Base-by-base conservation (phyloP, 2,888 invertebrate genomes). In the Lymantria dispar region DNA sequence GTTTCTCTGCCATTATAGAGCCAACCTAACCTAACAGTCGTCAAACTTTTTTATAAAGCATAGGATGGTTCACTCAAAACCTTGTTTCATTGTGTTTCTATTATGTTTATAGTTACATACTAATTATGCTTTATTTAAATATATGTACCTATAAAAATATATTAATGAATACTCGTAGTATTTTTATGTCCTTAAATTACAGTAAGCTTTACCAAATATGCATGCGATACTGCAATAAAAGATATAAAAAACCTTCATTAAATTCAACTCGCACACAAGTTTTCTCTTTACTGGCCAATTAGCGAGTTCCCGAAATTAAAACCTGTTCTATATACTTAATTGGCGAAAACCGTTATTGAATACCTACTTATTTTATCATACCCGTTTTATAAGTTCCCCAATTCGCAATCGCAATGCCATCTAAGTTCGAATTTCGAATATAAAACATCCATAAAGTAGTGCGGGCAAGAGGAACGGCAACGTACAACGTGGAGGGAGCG, bases 401-500 rank as follows among this genome's bases (percentile, higher is more conserved):
- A 74, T 75, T 80, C 72, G 77, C 79, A 79, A 78, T 80, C 72
- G 77, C 79, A 79, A 78, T 77, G 73, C 74, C 76, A 80, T 83
- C 78, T 80, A 78, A 80, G 76, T 76, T 75, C 71, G 78, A 77
- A 78, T 71, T 79, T 74, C 72, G 76, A 76, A 73, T 80, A 74
- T 78, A 76, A 72, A 22, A 77, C 78, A 22, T 22, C 22, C 22
- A 22, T 22, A 22, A 22, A 22, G 22, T 76, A 67, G 68, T 64
- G 66, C 62, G 61, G n/a, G 74, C 60, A 68, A 70, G 47, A 74
- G 69, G 70, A 68, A 69, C 71, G 82, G 80, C 85, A 85, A 81
- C 83, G 65, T 56, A 60, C 60, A 62, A 48, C 45, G 48, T 46
- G 45, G 53, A 46, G 50, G 49, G 58, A 45, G 22, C 77, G 71